Conservation (phyloP, 2,888 invertebrate species). For the Melipona beecheii region DNA sequence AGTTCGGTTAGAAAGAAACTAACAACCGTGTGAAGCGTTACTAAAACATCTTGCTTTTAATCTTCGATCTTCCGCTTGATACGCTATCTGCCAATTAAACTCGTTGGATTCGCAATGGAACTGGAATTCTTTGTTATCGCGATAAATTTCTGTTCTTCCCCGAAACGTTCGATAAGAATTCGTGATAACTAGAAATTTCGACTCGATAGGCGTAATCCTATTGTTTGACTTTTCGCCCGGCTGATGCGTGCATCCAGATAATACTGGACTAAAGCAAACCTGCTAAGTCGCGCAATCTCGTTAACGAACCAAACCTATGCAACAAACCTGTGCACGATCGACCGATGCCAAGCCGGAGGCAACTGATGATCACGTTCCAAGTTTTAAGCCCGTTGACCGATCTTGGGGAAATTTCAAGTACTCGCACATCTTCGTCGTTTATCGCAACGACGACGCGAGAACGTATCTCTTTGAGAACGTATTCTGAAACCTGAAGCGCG, state of each 20-base stretch:
- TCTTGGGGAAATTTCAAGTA: not conserved
- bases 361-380: not conserved
- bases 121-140: not conserved
- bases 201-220: slow-evolving; percentile 12
- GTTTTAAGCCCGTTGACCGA: not conserved
- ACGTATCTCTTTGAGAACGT: not conserved
- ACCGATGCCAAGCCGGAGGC: not conserved
- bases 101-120: fast-evolving
- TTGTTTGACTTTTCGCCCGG: slow-evolving; percentile 39
- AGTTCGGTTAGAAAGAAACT: not conserved
- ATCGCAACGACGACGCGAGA: not conserved
- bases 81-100: not conserved
- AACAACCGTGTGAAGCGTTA: not conserved
- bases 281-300: slow-evolving; percentile 36
- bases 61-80: not conserved
- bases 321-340: not conserved
- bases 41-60: not conserved
- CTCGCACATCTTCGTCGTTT: slow-evolving; percentile 7
- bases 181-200: not conserved
- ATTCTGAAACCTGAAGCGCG: not conserved
- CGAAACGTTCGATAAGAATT: not conserved
- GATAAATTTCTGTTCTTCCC: not conserved
- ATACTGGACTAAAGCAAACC: slow-evolving; percentile 20
- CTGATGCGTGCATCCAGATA: slow-evolving; percentile 35
- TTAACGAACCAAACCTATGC: slow-evolving; percentile 12